These are phyloP conservation scores for Mactra quadrangularis DNA, from an alignment of 1,140 invertebrate species.

Conservation along the genomic window DNA sequence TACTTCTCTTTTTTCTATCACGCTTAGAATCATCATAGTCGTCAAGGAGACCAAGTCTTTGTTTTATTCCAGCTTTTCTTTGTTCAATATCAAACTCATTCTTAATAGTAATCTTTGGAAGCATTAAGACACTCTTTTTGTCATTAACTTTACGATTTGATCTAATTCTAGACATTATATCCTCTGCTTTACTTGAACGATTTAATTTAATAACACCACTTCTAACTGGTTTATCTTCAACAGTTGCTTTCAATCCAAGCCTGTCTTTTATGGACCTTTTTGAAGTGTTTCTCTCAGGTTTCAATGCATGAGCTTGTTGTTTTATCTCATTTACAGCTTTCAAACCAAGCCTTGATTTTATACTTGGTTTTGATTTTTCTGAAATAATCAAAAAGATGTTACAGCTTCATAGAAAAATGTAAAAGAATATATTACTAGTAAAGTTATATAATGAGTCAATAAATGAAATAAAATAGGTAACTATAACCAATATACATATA, in stretches of 20 bases:
- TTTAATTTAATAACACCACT: slow-evolving; percentile 37
- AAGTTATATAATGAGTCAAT: no score
- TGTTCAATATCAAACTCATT: slow-evolving; percentile 47
- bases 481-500: no score
- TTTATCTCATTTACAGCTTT: slow-evolving; percentile 15
- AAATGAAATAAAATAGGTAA: no score
- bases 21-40: slow-evolving; percentile 30
- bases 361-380: slow-evolving; percentile 43
- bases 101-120: slow-evolving; percentile 61
- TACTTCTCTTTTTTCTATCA: slow-evolving; percentile 30
- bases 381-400: slow-evolving; percentile 15
- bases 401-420: no score
- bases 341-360: slow-evolving; percentile 56
- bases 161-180: slow-evolving; percentile 32
- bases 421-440: no score
- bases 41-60: slow-evolving; percentile 48
- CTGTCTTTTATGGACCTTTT: slow-evolving; percentile 31
- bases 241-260: slow-evolving; percentile 19
- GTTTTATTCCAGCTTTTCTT: slow-evolving; percentile 31
- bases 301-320: neutral
- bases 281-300: neutral
- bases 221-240: slow-evolving; percentile 6
- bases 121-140: slow-evolving; percentile 52
- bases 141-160: neutral
- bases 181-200: neutral